Conservation (phyloP, 2,797 vertebrate species). For the Denticeps clupeoides region DNA sequence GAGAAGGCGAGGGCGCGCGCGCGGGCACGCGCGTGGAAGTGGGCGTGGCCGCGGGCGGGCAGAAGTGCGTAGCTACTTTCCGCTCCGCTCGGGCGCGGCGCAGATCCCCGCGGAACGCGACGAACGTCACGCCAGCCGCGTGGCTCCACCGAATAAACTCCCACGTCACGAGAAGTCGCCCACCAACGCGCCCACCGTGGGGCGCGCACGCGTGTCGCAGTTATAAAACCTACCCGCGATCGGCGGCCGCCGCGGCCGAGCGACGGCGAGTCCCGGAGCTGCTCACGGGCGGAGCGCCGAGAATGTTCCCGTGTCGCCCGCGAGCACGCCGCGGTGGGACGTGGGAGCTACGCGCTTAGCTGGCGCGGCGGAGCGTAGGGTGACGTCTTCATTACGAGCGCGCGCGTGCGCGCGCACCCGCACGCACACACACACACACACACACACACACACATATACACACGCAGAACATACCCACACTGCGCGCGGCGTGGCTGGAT, state of each 20-base stretch:
- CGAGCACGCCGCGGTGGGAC: slow-evolving; percentile 50
- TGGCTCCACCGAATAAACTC: neutral
- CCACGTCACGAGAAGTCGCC: too few species aligned
- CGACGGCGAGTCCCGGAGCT: neutral
- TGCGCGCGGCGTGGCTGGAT: too few species aligned
- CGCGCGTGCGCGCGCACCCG: too few species aligned
- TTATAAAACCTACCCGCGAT: too few species aligned
- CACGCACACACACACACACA: too few species aligned
- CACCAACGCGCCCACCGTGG: too few species aligned
- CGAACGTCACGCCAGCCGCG: too few species aligned
- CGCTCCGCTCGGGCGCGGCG: slow-evolving; percentile 34
- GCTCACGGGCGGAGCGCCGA: slow-evolving; percentile 5
- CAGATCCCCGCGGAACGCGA: neutral
- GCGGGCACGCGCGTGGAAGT: slow-evolving; percentile 39
- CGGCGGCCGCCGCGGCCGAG: too few species aligned
- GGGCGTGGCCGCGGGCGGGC: slow-evolving; percentile 59
- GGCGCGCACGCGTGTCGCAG: too few species aligned
- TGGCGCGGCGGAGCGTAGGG: slow-evolving; percentile 46
- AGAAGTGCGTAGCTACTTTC: slow-evolving; percentile 62
- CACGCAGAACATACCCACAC: too few species aligned
- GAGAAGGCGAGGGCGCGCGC: slow-evolving; percentile 20
- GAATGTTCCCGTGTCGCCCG: slow-evolving; percentile 16
- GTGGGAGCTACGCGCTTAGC: slow-evolving; percentile 63
- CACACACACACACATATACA: too few species aligned
- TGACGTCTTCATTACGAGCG: slow-evolving; percentile 54